Base-by-base conservation (phyloP, 2,797 vertebrate species). In the Bovichtus diacanthus region DNA sequence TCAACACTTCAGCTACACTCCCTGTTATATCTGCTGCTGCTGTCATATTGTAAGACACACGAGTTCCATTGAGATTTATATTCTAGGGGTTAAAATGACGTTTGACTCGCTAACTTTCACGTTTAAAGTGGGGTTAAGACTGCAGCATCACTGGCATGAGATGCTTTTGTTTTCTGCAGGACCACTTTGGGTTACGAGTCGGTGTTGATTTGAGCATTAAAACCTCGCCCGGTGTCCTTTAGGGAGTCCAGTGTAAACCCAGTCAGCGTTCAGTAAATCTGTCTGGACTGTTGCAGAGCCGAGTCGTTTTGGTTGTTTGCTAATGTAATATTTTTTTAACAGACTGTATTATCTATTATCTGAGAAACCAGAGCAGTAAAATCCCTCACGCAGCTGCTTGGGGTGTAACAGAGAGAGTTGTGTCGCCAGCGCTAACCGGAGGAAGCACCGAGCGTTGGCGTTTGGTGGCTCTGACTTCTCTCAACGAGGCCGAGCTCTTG, bases 351-450 rank as follows among this genome's bases (percentile, higher is more conserved):
- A 64, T 60, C n/a, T 13, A 3, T 64, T 46, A 71, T 58, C 9
- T 12, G 12, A 65, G 36, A 27, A 21, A 16, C 19, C 9, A 0
- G 3, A 23, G 68, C 71, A 55, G 16, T 59, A 18, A 62, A n/a
- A 56, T 53, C 38, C 38, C 23, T 54, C 44, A 0, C 7, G 9
- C 39, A 2, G 9, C 18, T 23, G 67, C 53, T 58, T n/a, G 15
- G 38, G 60, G n/a, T 51, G 47, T 9, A 46, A n/a, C 38, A 34
- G 54, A 46, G 53, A 50, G n/a, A 31, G 38, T 29, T 8, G 61
- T 6, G 46, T 54, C 41, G 18, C 59, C 34, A 56, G 49, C 16
- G 38, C 44, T 47, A 76, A 68, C 55, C 38, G 56, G 58, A 62
- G 69, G 51, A 21, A 23, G 46, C 44, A 9, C 19, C 9, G 18